Evolutionary conservation across 2,113 vertebrate species (phyloP), one percentile per base, ranked within the genome.

Genomic region (Tenebrosternarchus preto): DNA sequence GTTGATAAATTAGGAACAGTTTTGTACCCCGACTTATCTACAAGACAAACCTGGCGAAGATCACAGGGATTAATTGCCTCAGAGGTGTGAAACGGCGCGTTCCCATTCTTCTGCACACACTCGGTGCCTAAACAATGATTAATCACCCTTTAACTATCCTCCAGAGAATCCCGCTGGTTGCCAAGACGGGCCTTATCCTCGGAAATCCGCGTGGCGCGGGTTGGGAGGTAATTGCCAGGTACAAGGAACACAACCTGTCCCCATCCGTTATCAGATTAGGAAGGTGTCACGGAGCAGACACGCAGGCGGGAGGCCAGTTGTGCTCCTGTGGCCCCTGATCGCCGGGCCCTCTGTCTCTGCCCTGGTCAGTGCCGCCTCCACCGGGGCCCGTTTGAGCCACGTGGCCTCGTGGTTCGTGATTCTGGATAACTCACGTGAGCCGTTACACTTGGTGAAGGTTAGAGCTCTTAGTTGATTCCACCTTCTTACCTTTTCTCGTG

Each of bases 11-110:
- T 98, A 95, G 95, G 94, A 95, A 96, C 94, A 95, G 93, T 98
- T 98, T 96, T 96, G 96, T 96, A 96, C 95, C 93, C 95, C 90
- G 90, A 98, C 96, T 99, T 99, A 99, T 99, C 98, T 98, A 96
- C 96, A 96, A 96, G 96, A 96, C 96, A 98, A 99, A 98, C 96
- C 98, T 97, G 98, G 96, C 95, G 96, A 96, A 98, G 96, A 99
- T 99, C 98, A 99, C 97, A 94, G 97, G 98, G 98, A 99, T 98
- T 99, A 99, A 99, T 99, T 99, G 97, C 98, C 97, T 98, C 96
- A 96, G 97, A 98, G 97, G 98, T 99, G 96, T 97, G 96, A 95
- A 97, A 96, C 95, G 94, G 93, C 90, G 95, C 94, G 95, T 95
- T 94, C 93, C 95, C 95, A 97, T 97, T 98, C 96, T 97, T 96